These are phyloP conservation scores for Penaeus indicus DNA, from an alignment of 1,140 invertebrate genomes.

Conservation along the genomic window DNA sequence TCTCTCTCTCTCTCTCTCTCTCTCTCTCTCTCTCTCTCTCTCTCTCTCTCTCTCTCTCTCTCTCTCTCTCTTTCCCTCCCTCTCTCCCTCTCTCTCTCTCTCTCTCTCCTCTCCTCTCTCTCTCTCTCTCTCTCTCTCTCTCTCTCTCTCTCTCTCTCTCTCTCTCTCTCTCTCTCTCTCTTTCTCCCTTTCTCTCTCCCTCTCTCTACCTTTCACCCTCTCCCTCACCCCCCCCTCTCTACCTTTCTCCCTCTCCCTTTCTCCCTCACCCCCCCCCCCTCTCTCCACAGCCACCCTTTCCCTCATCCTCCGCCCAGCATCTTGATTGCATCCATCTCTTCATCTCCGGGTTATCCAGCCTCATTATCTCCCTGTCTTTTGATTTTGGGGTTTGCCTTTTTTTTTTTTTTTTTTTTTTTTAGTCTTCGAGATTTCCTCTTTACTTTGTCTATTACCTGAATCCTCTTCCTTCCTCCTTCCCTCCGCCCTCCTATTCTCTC, in stretches of 20 bases:
- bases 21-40: not conserved
- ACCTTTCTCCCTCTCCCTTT: not conserved
- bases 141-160: not conserved
- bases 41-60: not conserved
- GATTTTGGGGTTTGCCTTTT: no score
- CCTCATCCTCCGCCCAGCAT: not conserved
- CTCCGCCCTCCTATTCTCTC: conserved; percentile 1
- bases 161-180: not conserved
- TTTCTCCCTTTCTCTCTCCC: conserved; percentile 2
- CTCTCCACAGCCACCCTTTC: not conserved
- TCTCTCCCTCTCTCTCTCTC: not conserved
- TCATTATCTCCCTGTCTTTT: not conserved
- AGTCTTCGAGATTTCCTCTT: not conserved
- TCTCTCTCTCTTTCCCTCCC: not conserved
- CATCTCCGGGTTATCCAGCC: not conserved
- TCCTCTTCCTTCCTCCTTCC: no score
- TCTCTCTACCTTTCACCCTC: not conserved
- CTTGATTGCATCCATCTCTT: not conserved
- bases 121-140: no score
- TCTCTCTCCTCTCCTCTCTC: no score
- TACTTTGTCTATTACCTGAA: conserved; percentile 11
- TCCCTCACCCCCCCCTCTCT: not conserved
- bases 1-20: not conserved
- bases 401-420: conserved; percentile 1
- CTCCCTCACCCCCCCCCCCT: not conserved